Percentiles rank a stretch among this genome's conserved stretches.
Evolutionary conservation across 2,888 invertebrate genomes (phyloP).

Genomic region (Amphipoea oculea): DNA sequence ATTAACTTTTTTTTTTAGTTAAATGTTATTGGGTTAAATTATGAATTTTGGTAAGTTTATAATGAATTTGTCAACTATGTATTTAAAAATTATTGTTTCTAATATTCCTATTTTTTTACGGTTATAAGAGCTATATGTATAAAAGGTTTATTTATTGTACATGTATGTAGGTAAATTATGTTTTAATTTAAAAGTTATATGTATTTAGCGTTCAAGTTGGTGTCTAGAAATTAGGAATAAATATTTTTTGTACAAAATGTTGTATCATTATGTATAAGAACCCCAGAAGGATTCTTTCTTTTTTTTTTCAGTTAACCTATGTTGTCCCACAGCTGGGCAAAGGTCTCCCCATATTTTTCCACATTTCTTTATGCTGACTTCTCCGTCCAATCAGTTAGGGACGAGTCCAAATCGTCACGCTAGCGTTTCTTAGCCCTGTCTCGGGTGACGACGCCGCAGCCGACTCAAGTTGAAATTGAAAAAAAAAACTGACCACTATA

Average conservation of each 20-base stretch:
- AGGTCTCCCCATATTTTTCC: not conserved
- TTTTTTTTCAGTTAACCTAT: not conserved
- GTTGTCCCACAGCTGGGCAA: not conserved
- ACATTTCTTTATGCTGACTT: not conserved
- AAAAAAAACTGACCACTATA: not conserved
- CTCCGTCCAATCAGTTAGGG: not conserved
- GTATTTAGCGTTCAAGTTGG: constrained; percentile 47
- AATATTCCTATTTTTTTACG: constrained; percentile 23
- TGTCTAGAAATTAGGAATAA: constrained; percentile 65
- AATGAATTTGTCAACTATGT: constrained; percentile 10
- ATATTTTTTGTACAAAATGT: constrained; percentile 56
- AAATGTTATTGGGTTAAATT: constrained; percentile 15
- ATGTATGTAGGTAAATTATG: constrained; percentile 22
- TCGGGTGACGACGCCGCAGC: not conserved
- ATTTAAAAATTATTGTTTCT: constrained; percentile 19
- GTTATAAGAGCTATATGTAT: constrained; percentile 44
- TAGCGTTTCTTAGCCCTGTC: not conserved
- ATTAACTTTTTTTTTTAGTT: constrained; percentile 2
- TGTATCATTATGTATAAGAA: not conserved
- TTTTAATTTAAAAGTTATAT: constrained; percentile 24
- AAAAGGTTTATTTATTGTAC: constrained; percentile 45
- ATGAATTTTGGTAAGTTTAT: constrained; percentile 13
- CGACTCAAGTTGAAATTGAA: not conserved
- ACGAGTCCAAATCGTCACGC: not conserved
- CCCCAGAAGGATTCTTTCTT: not conserved